Evolutionary conservation across 1,140 invertebrate species (phyloP).

Genomic region (Arctopsyche grandis): DNA sequence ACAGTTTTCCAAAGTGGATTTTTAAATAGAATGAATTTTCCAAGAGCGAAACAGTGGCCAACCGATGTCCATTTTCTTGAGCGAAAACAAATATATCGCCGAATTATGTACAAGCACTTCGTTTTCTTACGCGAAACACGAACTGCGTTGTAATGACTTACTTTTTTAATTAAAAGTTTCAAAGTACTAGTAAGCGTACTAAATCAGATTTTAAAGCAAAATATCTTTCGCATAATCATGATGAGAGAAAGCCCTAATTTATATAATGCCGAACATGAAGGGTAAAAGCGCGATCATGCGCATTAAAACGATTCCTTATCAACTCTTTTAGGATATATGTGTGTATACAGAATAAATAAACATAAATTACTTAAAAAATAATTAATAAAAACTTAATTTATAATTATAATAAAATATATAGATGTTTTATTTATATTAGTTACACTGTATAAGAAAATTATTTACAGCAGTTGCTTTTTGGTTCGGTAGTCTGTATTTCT

Average conservation of each 20-base stretch:
- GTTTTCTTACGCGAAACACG: not conserved
- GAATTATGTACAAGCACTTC: not conserved
- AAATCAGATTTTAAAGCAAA: not conserved
- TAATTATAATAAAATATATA: no score
- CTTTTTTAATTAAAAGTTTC: not conserved
- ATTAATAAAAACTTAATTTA: no score
- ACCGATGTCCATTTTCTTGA: not conserved
- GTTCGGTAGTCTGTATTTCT: no score
- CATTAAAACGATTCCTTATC: not conserved
- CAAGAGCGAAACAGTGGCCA: not conserved
- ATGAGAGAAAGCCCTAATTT: not conserved
- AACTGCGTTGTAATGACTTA: not conserved
- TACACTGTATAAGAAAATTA: no score
- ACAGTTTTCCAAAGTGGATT: not conserved
- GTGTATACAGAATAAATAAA: no score
- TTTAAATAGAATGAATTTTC: no score
- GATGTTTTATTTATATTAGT: no score
- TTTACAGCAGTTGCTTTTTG: no score
- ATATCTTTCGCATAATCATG: not conserved
- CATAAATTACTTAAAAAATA: no score
- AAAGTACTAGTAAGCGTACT: no score
- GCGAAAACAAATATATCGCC: conserved; percentile 7
- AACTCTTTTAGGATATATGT: no score
- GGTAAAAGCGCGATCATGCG: not conserved
- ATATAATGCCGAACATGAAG: not conserved